Evolutionary conservation across 2,113 vertebrate species (phyloP).

Genomic region (Microtus pennsylvanicus): DNA sequence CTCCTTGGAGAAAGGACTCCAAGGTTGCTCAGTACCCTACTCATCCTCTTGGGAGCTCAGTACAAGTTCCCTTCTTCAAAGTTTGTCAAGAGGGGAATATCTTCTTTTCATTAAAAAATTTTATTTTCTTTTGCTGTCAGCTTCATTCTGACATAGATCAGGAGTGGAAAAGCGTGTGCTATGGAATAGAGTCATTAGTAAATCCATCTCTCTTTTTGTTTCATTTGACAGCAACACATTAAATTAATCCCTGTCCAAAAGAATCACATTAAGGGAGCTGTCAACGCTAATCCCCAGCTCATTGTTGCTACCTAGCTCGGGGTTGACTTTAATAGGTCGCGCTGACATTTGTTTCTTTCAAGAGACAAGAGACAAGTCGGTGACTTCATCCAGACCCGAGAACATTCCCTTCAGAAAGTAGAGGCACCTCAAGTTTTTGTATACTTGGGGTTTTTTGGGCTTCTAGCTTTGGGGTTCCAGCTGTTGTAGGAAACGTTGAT

Average conservation of each 20-base stretch:
- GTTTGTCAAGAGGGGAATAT: conserved; percentile 72
- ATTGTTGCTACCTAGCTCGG: conserved; percentile 77
- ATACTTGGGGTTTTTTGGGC: neutral
- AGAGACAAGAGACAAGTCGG: conserved; percentile 65
- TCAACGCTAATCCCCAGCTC: conserved; percentile 82
- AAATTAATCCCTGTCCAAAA: conserved; percentile 83
- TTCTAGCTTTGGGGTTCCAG: conserved; percentile 18
- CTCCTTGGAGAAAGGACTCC: neutral
- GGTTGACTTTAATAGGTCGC: conserved; percentile 82
- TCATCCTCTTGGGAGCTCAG: conserved; percentile 40
- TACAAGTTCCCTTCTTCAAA: conserved; percentile 56
- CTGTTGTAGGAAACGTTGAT: conserved; percentile 23
- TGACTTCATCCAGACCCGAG: conserved; percentile 80
- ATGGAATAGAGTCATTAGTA: conserved; percentile 81
- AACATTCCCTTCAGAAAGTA: conserved; percentile 67
- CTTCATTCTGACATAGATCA: conserved; percentile 82
- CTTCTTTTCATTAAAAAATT: conserved; percentile 77
- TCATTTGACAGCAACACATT: conserved; percentile 83
- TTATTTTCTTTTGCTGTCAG: conserved; percentile 81
- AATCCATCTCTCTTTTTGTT: conserved; percentile 83
- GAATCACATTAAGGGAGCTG: conserved; percentile 82
- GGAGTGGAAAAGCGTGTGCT: conserved; percentile 81
- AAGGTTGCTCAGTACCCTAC: neutral
- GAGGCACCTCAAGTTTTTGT: conserved; percentile 39
- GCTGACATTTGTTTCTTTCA: conserved; percentile 82